phyloP scores from a whole-genome alignment of 2,797 vertebrate genomes.

The Stomatorhinus walkeri region DNA sequence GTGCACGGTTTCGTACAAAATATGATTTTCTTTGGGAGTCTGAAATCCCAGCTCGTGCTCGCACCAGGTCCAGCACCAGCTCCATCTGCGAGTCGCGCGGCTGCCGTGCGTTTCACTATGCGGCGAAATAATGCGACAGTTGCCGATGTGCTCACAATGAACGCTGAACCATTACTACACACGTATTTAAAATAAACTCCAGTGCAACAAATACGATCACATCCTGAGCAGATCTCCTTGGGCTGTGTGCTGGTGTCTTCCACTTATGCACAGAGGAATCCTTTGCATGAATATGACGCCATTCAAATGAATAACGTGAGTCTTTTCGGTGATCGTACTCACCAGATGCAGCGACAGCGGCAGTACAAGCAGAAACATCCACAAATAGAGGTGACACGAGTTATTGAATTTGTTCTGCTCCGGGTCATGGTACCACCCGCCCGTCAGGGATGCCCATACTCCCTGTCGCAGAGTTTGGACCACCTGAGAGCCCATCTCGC shows the following conservation, averaged over 20 bases:
- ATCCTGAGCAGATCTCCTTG: not conserved
- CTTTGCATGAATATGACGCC: not conserved
- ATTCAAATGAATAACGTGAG: not conserved
- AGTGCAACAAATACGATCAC: not conserved
- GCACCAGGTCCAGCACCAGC: constrained; percentile 1
- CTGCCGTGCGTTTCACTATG: constrained; percentile 53
- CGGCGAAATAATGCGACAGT: constrained; percentile 60
- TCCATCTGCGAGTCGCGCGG: not conserved
- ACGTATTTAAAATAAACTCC: not conserved
- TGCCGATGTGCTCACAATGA: not conserved
- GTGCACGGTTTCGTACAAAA: not conserved
- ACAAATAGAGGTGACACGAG: constrained; percentile 92
- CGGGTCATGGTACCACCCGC: constrained; percentile 94
- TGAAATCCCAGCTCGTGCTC: not conserved
- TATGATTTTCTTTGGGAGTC: not conserved
- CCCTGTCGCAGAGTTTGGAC: constrained; percentile 88
- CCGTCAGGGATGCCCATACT: constrained; percentile 91
- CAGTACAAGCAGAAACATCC: constrained; percentile 85
- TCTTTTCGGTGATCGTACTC: constrained; percentile 51
- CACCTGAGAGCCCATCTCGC: constrained; percentile 79
- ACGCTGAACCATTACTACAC: not conserved
- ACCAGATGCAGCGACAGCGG: constrained; percentile 90
- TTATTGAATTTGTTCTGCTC: constrained; percentile 93
- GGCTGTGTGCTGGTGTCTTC: not conserved
- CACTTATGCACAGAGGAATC: not conserved